phyloP scores from a whole-genome alignment of 2,888 invertebrate species.

The Xanthorhoe spadicearia region DNA sequence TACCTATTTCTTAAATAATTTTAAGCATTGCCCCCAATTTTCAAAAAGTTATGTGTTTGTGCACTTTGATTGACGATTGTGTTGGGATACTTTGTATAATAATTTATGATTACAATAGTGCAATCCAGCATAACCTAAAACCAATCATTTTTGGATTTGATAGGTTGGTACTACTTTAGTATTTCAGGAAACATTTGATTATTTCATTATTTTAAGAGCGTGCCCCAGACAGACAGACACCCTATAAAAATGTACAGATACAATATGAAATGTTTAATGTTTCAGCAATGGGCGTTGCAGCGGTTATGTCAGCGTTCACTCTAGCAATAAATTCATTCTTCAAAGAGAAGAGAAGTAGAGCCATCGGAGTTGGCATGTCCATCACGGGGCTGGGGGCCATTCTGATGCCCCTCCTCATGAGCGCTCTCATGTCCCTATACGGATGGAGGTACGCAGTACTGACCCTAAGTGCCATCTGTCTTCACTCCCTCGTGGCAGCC shows the following conservation, averaged over 20 bases:
- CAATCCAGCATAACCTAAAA: too few relatives aligned
- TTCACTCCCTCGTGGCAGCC: slow-evolving; percentile 86
- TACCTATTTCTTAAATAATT: too few relatives aligned
- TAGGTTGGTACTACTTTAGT: too few relatives aligned
- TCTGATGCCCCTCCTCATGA: slow-evolving; percentile 86
- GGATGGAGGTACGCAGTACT: slow-evolving; percentile 86
- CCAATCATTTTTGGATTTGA: too few relatives aligned
- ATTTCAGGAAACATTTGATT: too few relatives aligned
- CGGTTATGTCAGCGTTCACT: slow-evolving; percentile 86
- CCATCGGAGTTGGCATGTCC: slow-evolving; percentile 87
- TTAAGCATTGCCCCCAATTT: too few relatives aligned
- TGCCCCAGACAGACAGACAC: too few relatives aligned
- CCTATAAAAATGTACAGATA: background rate
- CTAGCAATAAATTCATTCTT: slow-evolving; percentile 88
- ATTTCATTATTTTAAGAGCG: too few relatives aligned
- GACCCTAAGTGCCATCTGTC: slow-evolving; percentile 85
- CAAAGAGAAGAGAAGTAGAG: slow-evolving; percentile 85
- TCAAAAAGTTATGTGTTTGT: too few relatives aligned
- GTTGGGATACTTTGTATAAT: too few relatives aligned
- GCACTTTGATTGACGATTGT: too few relatives aligned
- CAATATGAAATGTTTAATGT: slow-evolving; percentile 44
- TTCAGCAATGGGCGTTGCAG: slow-evolving; percentile 86
- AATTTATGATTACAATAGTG: too few relatives aligned
- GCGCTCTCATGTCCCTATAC: slow-evolving; percentile 81
- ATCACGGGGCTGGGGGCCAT: slow-evolving; percentile 88